Evolutionary conservation across 2,797 vertebrate species (phyloP), one percentile per base, ranked within the genome.

Genomic region (Pangasius sanitwongsei): DNA sequence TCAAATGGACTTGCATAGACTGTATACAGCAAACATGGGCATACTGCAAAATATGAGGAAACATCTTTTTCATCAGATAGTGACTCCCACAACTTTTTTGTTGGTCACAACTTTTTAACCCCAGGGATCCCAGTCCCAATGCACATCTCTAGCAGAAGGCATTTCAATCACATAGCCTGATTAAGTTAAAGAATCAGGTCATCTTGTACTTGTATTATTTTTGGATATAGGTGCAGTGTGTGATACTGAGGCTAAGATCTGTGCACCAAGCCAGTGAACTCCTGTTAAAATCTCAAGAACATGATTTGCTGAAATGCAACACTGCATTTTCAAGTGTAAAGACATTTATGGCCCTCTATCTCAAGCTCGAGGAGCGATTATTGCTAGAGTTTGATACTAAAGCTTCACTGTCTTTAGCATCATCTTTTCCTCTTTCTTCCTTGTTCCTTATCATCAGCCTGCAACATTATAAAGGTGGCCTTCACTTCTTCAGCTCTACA

Each of bases 401-500:
- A 61, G 57, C 55, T 59, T 37, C 11, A 41, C 63, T 65, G 89
- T 86, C 83, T 86, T 89, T 50, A 67, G 67, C 81, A 80, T 70
- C n/a, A 41, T 57, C 44, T 77, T 83, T 83, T 50, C 63, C 16
- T 57, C 67, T 53, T 31, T 23, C 18, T 20, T 77, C 18, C 23
- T 61, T 37, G 55, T 80, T 85, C 88, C 86, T 83, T 85, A 89
- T 67, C 88, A 91, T 93, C 91, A 92, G 86, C 15, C 67, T 3
- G 28, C 44, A 78, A 86, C 69, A 85, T 89, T 88, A 90, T 84
- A 87, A 88, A 84, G 83, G 34, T 65, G 89, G 86, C 89, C 89
- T 91, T 91, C 90, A 53, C 72, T 86, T 92, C 83, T 78, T 82
- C 80, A 89, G 69, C 88, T 87, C 88, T 74, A 87, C 72, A 86